Conservation (phyloP, 2,888 invertebrate species). For the Pammene fasciana region DNA sequence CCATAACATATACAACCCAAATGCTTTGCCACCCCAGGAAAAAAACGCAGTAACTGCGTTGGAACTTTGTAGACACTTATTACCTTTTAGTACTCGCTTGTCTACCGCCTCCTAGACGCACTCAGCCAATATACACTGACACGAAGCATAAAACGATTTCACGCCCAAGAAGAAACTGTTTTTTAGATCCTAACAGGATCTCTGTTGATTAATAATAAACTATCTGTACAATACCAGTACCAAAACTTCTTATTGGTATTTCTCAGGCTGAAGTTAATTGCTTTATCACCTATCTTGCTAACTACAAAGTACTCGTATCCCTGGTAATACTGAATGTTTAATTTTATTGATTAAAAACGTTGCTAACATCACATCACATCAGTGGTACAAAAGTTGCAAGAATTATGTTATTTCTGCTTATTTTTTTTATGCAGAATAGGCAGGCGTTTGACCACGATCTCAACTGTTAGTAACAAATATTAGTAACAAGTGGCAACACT, state of each 20-base stretch:
- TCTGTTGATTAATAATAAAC: conserved; percentile 6
- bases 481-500: conserved; percentile 14
- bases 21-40: neutral
- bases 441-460: no score
- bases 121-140: conserved; percentile 24
- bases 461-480: no score
- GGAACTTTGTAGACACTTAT: neutral
- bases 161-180: conserved; percentile 36
- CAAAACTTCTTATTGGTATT: neutral
- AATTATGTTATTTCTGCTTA: no score
- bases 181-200: conserved; percentile 4
- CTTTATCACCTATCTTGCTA: neutral
- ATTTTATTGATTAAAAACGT: neutral
- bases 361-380: no score
- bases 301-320: neutral
- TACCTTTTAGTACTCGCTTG: neutral
- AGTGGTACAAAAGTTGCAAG: neutral
- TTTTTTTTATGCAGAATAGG: no score
- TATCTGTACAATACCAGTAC: neutral
- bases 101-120: conserved; percentile 10
- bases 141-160: conserved; percentile 53
- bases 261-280: neutral
- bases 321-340: neutral
- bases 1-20: conserved; percentile 18
- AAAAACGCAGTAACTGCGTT: neutral